Conservation (phyloP, 2,797 vertebrate species). For the Epinephelus awoara region DNA sequence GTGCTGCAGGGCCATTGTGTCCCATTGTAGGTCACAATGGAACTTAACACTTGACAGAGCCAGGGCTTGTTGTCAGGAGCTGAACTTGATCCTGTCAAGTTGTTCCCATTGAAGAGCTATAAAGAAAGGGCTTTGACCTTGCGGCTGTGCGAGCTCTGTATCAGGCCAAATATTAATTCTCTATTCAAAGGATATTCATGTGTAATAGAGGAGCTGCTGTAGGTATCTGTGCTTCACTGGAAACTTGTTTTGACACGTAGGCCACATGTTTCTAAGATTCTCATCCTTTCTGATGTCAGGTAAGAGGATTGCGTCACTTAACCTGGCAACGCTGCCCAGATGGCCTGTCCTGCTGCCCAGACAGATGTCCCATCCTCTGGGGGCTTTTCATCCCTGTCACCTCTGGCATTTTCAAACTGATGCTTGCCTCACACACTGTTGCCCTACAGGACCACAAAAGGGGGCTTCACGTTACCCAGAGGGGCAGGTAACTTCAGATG, state of each 20-base stretch:
- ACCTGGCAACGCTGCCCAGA: constrained; percentile 46
- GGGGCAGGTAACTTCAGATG: constrained; percentile 87
- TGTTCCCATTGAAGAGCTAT: constrained; percentile 79
- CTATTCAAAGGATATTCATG: constrained; percentile 21
- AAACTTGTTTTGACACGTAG: constrained; percentile 53
- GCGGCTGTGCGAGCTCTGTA: constrained; percentile 60
- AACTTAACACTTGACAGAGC: constrained; percentile 88
- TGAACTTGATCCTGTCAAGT: constrained; percentile 87
- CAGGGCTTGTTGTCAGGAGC: constrained; percentile 83
- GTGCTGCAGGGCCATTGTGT: constrained; percentile 81
- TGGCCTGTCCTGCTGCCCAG: constrained; percentile 28
- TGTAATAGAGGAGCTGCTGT: constrained; percentile 29
- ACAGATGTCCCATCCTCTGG: constrained; percentile 60
- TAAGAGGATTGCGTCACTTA: constrained; percentile 44
- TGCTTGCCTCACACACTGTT: constrained; percentile 72
- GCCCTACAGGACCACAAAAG: constrained; percentile 76
- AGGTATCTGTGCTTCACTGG: background rate
- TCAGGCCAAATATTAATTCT: constrained; percentile 59
- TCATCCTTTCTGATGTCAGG: background rate
- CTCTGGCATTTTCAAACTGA: constrained; percentile 78
- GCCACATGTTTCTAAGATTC: constrained; percentile 1
- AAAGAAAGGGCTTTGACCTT: constrained; percentile 82
- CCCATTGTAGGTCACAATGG: constrained; percentile 85
- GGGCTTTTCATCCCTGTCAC: constrained; percentile 67
- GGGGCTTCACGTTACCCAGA: constrained; percentile 81